Base-by-base conservation (phyloP, 2,113 vertebrate species). In the Percopsis transmontana region DNA sequence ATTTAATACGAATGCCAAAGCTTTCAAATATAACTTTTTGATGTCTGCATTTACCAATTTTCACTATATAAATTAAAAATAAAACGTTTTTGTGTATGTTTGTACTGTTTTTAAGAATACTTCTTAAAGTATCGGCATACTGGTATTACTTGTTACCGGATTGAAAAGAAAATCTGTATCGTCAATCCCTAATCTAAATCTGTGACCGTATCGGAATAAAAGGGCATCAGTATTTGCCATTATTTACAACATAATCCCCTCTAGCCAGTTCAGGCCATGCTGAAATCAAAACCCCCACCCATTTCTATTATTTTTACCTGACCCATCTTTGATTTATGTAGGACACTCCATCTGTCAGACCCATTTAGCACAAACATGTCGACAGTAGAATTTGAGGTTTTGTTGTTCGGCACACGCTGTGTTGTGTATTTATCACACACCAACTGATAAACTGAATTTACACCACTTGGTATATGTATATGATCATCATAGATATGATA, bases 121-220 rank as follows among this genome's bases (percentile, higher is more conserved):
- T n/a, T n/a, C n/a, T n/a, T n/a, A n/a, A n/a, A n/a, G n/a, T n/a
- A n/a, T n/a, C n/a, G n/a, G n/a, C n/a, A n/a, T n/a, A n/a, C n/a
- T n/a, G n/a, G n/a, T n/a, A n/a, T n/a, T n/a, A n/a, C n/a, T n/a
- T n/a, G n/a, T n/a, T n/a, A n/a, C n/a, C n/a, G n/a, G n/a, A n/a
- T n/a, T n/a, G n/a, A n/a, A n/a, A n/a, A n/a, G n/a, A n/a, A n/a
- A n/a, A n/a, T n/a, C n/a, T n/a, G n/a, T n/a, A n/a, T n/a, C n/a
- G n/a, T n/a, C n/a, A n/a, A n/a, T n/a, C n/a, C n/a, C n/a, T n/a
- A n/a, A n/a, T n/a, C n/a, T n/a, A n/a, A n/a, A n/a, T n/a, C n/a
- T n/a, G n/a, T n/a, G n/a, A 86, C 70, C 76, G 76, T 77, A 81
- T 58, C 57, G 74, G 70, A 82, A 85, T 79, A 89, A 89, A 85